Evolutionary conservation across 2,888 invertebrate species (phyloP), one percentile per base, ranked within the genome.

Genomic region (Netelia virgata): DNA sequence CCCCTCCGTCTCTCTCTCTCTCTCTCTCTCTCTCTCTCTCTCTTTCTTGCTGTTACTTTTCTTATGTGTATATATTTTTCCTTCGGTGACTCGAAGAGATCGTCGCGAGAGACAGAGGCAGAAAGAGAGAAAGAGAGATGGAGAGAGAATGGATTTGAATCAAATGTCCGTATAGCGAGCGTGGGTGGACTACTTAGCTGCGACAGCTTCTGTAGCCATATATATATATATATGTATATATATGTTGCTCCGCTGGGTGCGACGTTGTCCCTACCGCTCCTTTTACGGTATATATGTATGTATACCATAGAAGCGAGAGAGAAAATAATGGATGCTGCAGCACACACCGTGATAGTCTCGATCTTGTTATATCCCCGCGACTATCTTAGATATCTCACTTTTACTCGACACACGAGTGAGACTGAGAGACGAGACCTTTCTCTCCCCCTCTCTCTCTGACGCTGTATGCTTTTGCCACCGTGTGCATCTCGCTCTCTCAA

Each of bases 361-460:
- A 88, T 86, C 87, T 87, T 83, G 86, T 74, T 41, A 20, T 36
- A 53, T 53, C 18, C 55, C 50, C 84, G 74, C 57, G 82, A 77
- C 86, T 87, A 89, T 88, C 89, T 88, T 89, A 80, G 88, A 89
- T 89, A 89, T 89, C 87, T 89, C 86, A 88, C 84, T 89, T 82
- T 75, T 82, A 72, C 66, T 66, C 57, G 84, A 64, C 79, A 76
- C 82, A 82, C 59, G 69, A 28, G 41, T 41, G 69, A 59, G 18
- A 61, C 11, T 14, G 14, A 9, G 66, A 36, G 36, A 36, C 36
- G 36, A 36, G 36, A 36, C 36, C 36, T 36, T 8, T 36, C 36
- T 36, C 36, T 36, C 23, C 23, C 2, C 2, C 36, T 20, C 68
- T 43, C 68, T 64, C 10, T 59, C 76, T 8, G 0, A 2, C 8